Evolutionary conservation across 2,888 invertebrate species (phyloP).

Genomic region (Strigamia maritima): DNA sequence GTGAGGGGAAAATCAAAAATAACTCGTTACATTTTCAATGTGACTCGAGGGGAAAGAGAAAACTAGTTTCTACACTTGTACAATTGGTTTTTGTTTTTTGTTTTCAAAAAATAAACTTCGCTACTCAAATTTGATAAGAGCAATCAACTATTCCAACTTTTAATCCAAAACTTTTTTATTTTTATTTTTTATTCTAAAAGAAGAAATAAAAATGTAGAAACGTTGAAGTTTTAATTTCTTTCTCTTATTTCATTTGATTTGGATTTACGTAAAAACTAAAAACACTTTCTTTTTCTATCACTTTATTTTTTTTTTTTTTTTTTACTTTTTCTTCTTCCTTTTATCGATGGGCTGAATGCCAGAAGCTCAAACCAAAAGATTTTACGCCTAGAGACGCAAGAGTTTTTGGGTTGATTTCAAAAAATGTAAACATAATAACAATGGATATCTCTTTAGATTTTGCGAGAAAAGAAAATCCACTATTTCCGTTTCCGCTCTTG

Average conservation of each 20-base stretch:
- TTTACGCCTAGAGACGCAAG: background rate
- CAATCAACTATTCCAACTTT: background rate
- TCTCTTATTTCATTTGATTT: background rate
- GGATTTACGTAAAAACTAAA: background rate
- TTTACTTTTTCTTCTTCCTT: background rate
- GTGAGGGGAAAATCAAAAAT: slow-evolving; percentile 25
- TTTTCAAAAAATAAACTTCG: background rate
- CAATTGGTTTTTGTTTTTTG: slow-evolving; percentile 18
- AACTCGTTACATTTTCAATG: slow-evolving; percentile 28
- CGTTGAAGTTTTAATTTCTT: background rate
- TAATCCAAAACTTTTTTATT: background rate
- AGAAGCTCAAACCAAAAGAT: background rate
- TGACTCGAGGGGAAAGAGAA: slow-evolving; percentile 18
- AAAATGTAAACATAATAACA: slow-evolving; percentile 16
- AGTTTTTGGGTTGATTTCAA: background rate
- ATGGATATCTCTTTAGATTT: background rate
- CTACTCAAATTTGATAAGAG: background rate
- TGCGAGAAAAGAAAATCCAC: slow-evolving; percentile 12
- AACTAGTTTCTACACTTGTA: background rate
- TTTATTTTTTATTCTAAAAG: too few species aligned
- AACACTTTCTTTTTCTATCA: background rate
- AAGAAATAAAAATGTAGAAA: background rate
- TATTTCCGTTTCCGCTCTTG: slow-evolving; percentile 9
- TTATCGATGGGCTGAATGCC: slow-evolving; percentile 18
- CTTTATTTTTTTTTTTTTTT: background rate